These are phyloP conservation scores for Abrostola triplasia DNA, from an alignment of 2,888 invertebrate species.

Conservation along the genomic window DNA sequence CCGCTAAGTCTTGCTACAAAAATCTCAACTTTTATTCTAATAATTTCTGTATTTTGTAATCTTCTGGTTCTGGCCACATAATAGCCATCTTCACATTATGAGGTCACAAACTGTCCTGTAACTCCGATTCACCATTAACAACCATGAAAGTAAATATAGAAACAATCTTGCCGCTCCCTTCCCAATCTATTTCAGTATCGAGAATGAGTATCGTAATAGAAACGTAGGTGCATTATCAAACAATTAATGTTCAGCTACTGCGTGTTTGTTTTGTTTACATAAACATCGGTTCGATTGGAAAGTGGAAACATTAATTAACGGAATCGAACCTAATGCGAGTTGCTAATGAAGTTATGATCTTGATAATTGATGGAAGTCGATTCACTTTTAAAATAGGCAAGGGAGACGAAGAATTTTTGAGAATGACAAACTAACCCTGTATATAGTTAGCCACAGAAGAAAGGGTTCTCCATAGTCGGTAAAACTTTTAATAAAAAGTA, in stretches of 20 bases:
- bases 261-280: not conserved
- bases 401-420: not conserved
- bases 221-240: slow-evolving; percentile 37
- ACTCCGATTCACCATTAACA: not conserved
- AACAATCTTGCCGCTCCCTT: slow-evolving; percentile 32
- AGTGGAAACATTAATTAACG: not conserved
- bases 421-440: not conserved
- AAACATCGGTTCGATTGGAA: not conserved
- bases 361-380: not conserved
- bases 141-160: slow-evolving; percentile 33
- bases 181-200: slow-evolving; percentile 39
- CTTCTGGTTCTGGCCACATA: too few species aligned
- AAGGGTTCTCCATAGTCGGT: too few species aligned
- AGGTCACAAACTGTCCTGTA: not conserved
- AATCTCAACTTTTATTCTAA: too few species aligned
- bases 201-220: slow-evolving; percentile 30
- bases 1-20: too few species aligned
- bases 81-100: too few species aligned
- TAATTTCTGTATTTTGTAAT: too few species aligned
- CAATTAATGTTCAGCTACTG: slow-evolving; percentile 7
- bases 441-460: too few species aligned
- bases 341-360: slow-evolving; percentile 1
- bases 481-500: too few species aligned
- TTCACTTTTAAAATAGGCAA: not conserved
- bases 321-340: not conserved